Evolutionary conservation across 2,113 vertebrate genomes (phyloP).

Genomic region (Pseudorectes ferrugineus): DNA sequence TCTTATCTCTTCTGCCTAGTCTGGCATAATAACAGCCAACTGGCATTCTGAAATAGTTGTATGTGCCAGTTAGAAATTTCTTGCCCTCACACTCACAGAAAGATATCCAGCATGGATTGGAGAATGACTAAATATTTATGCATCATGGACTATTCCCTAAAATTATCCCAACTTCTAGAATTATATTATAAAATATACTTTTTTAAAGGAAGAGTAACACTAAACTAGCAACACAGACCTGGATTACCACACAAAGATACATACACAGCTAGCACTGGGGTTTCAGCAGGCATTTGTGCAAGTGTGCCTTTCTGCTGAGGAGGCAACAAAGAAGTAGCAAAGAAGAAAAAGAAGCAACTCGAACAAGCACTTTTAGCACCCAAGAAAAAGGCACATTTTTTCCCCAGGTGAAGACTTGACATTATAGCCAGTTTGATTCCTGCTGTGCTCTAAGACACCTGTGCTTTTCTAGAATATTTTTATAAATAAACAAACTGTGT

Average conservation of each 20-base stretch:
- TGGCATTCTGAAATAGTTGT: neutral
- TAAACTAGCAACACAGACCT: neutral
- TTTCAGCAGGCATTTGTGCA: neutral
- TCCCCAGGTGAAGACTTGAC: neutral
- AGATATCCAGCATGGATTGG: neutral
- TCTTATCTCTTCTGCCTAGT: neutral
- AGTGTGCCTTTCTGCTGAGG: neutral
- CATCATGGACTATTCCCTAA: neutral
- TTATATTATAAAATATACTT: neutral
- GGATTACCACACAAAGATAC: neutral
- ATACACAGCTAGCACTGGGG: accelerated
- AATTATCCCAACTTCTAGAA: neutral
- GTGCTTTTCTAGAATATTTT: neutral
- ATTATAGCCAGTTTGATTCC: neutral
- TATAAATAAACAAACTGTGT: neutral
- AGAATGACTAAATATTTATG: neutral
- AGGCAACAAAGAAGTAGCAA: neutral
- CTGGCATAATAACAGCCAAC: neutral
- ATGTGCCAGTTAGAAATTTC: neutral
- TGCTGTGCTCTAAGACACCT: neutral
- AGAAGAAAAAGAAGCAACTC: neutral
- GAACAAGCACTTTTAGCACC: neutral
- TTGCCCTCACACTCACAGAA: neutral
- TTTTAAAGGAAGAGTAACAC: neutral
- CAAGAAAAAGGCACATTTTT: neutral